Evolutionary conservation across 2,797 vertebrate genomes (phyloP), one percentile per base, ranked within the genome.

Genomic region (Apogon talboti): DNA sequence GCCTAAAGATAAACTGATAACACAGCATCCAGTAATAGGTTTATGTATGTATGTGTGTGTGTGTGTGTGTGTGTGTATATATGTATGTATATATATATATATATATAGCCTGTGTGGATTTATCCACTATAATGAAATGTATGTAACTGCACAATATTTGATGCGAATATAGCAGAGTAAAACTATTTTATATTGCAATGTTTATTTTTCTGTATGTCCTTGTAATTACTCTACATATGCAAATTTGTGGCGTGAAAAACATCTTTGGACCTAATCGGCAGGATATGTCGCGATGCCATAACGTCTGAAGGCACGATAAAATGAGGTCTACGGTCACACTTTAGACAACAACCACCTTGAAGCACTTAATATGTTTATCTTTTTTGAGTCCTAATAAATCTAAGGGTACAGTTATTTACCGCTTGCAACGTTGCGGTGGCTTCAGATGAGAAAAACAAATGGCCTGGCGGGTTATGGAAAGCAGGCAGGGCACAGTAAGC

Each of bases 381-480:
- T 28, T 49, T 62, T 15, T 51, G 21, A 35, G 9, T 10, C 33
- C 9, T 37, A 28, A 57, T 67, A 51, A 19, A 19, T 12, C 30
- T n/a, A n/a, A 21, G 15, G 37, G 18, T 3, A 2, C 13, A 51
- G 48, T 30, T 63, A 38, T 82, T 68, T 21, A 2, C 6, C 3
- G 56, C 15, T 69, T 43, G 14, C 50, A 16, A 13, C 12, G 18
- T 24, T 52, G 59, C 28, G 68, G 63, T 68, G 49, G 48, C 47
- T 24, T 38, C 30, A 63, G 56, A 15, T 46, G 70, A 47, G 37
- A 45, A 47, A 86, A 80, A 66, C 82, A 85, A 88, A 86, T 60
- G 74, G 55, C 66, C 77, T 84, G 84, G 81, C 81, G 89, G 86
- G 35, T 53, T 63, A 81, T 76, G 84, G 76, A 89, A 86, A 86